Evolutionary conservation across 2,113 vertebrate species (phyloP).

Genomic region (Mungos mungo): DNA sequence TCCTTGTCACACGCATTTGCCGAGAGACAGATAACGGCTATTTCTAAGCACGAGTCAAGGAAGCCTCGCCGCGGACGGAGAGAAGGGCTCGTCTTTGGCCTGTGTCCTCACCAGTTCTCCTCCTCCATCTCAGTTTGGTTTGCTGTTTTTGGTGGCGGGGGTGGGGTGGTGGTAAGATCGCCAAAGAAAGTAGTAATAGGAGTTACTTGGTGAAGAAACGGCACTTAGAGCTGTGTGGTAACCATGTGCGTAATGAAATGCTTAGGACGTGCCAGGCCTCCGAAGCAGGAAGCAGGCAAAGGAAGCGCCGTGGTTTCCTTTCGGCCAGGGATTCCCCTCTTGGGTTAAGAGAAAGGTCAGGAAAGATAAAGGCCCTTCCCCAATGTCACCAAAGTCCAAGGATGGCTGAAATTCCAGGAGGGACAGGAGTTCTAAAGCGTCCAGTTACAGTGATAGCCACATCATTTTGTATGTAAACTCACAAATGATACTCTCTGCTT

Average conservation of each 20-base stretch:
- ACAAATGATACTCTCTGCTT: not conserved
- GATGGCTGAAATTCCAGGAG: conserved; percentile 10
- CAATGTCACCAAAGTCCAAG: conserved; percentile 6
- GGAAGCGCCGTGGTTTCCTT: conserved; percentile 69
- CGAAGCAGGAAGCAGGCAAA: conserved; percentile 67
- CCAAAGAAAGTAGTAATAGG: not conserved
- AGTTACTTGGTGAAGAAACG: conserved; percentile 56
- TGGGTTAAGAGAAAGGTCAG: conserved; percentile 60
- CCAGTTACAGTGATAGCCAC: not conserved
- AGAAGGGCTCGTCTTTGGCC: not conserved
- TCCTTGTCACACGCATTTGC: conserved; percentile 4
- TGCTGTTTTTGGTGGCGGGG: not conserved
- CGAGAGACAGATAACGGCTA: not conserved
- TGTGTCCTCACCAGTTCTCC: not conserved
- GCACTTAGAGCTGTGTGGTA: conserved; percentile 65
- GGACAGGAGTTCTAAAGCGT: not conserved
- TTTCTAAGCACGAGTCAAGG: conserved; percentile 27
- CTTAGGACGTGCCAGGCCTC: conserved; percentile 51
- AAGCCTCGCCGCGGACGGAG: not conserved
- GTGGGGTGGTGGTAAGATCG: not conserved
- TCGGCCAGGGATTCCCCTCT: conserved; percentile 73
- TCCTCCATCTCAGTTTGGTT: conserved; percentile 15
- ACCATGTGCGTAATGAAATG: conserved; percentile 51
- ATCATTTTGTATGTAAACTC: not conserved
- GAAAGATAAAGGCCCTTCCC: conserved; percentile 45